Evolutionary conservation across 1,140 invertebrate species (phyloP).

Genomic region (Streblospio benedicti): DNA sequence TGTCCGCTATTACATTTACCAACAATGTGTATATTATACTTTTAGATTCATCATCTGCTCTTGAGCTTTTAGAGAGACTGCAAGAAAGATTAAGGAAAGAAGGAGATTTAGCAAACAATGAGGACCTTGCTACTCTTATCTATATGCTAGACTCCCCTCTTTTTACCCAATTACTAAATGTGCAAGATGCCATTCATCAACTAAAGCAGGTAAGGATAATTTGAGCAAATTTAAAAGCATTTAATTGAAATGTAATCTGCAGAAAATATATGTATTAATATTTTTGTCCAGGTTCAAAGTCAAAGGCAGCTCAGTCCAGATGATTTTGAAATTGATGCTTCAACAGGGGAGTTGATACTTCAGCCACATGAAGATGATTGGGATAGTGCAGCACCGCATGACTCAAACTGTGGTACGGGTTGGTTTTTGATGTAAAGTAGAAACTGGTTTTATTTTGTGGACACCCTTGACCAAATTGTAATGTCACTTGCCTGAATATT

Average conservation of each 20-base stretch:
- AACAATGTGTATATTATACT: no score
- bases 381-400: background rate
- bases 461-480: no score
- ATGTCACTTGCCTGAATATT: no score
- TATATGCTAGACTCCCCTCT: conserved; percentile 84
- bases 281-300: background rate
- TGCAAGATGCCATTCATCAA: conserved; percentile 54
- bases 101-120: conserved; percentile 62
- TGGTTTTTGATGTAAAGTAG: no score
- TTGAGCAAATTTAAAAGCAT: no score
- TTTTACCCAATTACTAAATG: conserved; percentile 79
- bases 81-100: conserved; percentile 64
- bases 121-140: conserved; percentile 76
- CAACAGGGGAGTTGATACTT: conserved; percentile 27
- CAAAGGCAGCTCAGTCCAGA: conserved; percentile 19
- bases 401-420: no score
- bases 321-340: conserved; percentile 29
- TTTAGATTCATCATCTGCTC: conserved; percentile 52
- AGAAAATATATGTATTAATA: background rate
- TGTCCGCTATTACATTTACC: no score
- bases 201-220: conserved; percentile 28
- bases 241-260: no score
- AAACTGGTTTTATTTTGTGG: no score
- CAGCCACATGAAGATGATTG: background rate
- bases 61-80: conserved; percentile 68